Percentiles rank a stretch among this genome's conserved stretches.
Evolutionary conservation across 2,113 vertebrate genomes (phyloP).

Genomic region (Lepus americanus): DNA sequence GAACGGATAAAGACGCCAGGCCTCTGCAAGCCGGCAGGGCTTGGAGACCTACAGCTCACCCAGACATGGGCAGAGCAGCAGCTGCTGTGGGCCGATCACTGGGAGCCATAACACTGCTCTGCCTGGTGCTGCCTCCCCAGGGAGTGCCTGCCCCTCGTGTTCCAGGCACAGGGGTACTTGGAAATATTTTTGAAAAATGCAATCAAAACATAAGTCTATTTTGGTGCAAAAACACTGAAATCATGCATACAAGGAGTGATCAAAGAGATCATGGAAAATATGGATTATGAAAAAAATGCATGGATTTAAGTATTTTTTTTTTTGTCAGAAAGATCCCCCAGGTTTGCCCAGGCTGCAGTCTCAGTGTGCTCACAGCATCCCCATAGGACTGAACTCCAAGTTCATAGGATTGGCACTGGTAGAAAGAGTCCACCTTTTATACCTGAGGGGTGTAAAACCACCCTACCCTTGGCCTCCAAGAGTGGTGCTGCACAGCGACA

Average conservation of each 20-base stretch:
- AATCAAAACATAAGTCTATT: no score
- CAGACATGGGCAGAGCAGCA: rapidly evolving
- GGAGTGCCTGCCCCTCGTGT: no score
- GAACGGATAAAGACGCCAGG: rapidly evolving
- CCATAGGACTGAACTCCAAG: not conserved
- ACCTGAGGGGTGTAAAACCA: not conserved
- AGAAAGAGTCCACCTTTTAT: not conserved
- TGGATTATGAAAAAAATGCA: no score
- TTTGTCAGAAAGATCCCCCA: not conserved
- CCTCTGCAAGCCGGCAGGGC: not conserved
- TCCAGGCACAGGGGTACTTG: no score
- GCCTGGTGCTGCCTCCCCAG: not conserved
- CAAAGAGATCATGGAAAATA: no score
- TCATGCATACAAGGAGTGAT: no score
- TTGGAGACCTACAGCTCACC: rapidly evolving
- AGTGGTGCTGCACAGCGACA: not conserved
- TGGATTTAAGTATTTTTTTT: no score
- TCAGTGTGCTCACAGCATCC: not conserved
- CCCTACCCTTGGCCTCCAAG: no score
- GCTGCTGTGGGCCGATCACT: rapidly evolving
- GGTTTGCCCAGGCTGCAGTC: not conserved
- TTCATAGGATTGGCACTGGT: not conserved
- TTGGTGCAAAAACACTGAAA: no score
- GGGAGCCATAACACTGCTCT: not conserved
- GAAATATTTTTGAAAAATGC: no score